Evolutionary conservation across 2,888 invertebrate genomes (phyloP).

Genomic region (Carpatolechia fugitivella): DNA sequence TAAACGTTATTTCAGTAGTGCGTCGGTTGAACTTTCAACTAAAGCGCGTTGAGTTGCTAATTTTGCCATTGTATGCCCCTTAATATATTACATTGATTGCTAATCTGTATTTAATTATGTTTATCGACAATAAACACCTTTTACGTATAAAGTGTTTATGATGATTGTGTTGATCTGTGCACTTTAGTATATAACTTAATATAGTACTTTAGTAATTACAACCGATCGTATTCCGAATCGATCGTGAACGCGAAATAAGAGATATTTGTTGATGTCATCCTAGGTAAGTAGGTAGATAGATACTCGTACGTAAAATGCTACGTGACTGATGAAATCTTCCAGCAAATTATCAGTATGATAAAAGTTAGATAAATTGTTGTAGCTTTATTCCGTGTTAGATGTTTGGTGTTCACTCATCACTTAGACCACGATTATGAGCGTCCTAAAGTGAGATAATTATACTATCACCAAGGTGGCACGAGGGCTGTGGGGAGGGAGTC

Average conservation of each 20-base stretch:
- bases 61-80: too few relatives aligned
- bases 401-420: constrained; percentile 13
- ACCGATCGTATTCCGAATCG: not conserved
- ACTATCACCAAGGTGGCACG: constrained; percentile 61
- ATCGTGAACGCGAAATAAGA: not conserved
- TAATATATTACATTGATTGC: constrained; percentile 3
- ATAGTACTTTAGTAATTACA: too few relatives aligned
- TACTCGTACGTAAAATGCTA: too few relatives aligned
- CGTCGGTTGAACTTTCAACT: too few relatives aligned
- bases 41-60: too few relatives aligned
- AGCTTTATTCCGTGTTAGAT: too few relatives aligned
- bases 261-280: not conserved
- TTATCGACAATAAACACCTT: not conserved
- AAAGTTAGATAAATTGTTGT: too few relatives aligned
- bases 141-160: not conserved
- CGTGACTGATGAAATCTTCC: too few relatives aligned
- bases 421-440: constrained; percentile 38
- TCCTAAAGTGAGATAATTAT: constrained; percentile 62
- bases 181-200: too few relatives aligned
- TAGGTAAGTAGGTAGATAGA: not conserved
- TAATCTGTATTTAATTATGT: not conserved
- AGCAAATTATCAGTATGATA: too few relatives aligned
- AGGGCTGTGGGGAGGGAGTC: constrained; percentile 18
- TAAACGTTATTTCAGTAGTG: too few relatives aligned
- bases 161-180: not conserved